phyloP scores from a whole-genome alignment of 2,113 vertebrate species.

The Gadus chalcogrammus region DNA sequence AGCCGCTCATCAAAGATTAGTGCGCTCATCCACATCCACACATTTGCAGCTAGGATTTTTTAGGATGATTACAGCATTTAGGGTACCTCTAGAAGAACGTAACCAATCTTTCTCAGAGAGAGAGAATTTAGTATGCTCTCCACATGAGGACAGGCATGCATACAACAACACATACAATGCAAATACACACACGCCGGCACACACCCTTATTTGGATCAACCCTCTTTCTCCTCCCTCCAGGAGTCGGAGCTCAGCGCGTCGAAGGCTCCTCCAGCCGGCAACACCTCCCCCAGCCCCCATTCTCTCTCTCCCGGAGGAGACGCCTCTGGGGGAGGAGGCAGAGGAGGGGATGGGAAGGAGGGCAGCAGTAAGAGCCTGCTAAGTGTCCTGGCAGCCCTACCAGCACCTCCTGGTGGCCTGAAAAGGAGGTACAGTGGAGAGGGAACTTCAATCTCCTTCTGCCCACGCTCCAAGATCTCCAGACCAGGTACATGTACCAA shows the following conservation, averaged over 20 bases:
- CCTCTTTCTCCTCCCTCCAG: conserved; percentile 50
- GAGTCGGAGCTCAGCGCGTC: conserved; percentile 70
- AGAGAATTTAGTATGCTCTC: too few species aligned
- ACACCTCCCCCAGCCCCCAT: conserved; percentile 57
- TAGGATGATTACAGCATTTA: too few species aligned
- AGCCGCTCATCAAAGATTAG: too few species aligned
- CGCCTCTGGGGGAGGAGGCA: conserved; percentile 28
- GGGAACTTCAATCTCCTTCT: conserved; percentile 32
- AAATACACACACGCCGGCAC: too few species aligned
- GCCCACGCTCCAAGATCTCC: conserved; percentile 73
- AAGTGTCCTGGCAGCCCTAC: conserved; percentile 70
- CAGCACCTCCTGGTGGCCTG: conserved; percentile 61
- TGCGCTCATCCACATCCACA: too few species aligned
- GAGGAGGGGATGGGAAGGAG: conserved; percentile 55
- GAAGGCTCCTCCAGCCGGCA: conserved; percentile 68
- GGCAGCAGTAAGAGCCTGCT: conserved; percentile 71
- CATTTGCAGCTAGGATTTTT: too few species aligned
- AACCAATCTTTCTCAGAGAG: too few species aligned
- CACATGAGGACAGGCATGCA: background rate
- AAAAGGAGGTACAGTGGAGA: conserved; percentile 82
- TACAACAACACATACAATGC: background rate
- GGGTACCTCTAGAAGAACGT: too few species aligned
- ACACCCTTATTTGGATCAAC: background rate
- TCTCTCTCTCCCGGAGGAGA: conserved; percentile 44
- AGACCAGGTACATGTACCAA: conserved; percentile 70